Conservation (phyloP, 2,113 vertebrate genomes). For the Tor tambroides region DNA sequence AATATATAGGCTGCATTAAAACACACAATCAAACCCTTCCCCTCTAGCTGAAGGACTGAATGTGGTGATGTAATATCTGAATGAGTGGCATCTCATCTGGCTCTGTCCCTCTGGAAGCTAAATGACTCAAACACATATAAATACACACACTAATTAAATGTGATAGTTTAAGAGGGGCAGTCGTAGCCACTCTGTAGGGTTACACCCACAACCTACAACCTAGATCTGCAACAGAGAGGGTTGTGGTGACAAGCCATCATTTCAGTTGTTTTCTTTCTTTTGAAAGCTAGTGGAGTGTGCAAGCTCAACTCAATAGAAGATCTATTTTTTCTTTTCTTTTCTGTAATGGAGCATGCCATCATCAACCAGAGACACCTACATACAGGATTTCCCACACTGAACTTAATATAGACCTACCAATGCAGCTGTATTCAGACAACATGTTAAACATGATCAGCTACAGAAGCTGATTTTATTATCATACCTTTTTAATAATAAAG, state of each 20-base stretch:
- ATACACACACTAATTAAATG: conserved; percentile 33
- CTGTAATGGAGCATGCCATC: conserved; percentile 4
- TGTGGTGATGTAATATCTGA: conserved; percentile 17
- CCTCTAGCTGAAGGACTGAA: background rate
- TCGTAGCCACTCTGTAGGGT: background rate
- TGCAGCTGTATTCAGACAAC: too few relatives aligned
- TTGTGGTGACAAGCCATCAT: conserved; percentile 1
- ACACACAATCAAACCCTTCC: background rate
- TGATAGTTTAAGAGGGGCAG: background rate
- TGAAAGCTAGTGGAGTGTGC: background rate
- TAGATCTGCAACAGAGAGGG: background rate
- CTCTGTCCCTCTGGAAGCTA: background rate
- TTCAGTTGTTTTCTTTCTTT: background rate
- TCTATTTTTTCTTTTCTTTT: conserved; percentile 4
- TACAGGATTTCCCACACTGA: background rate
- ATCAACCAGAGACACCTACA: background rate
- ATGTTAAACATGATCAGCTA: too few relatives aligned
- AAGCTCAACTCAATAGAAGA: conserved; percentile 4
- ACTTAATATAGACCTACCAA: background rate
- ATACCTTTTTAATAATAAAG: too few relatives aligned
- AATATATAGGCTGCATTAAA: background rate
- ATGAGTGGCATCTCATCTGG: background rate
- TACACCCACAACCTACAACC: conserved; percentile 28
- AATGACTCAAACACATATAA: conserved; percentile 28
- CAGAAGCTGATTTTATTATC: too few relatives aligned